Evolutionary conservation across 2,888 invertebrate genomes (phyloP), one percentile per base, ranked within the genome.

Genomic region (Copidosoma aretas): DNA sequence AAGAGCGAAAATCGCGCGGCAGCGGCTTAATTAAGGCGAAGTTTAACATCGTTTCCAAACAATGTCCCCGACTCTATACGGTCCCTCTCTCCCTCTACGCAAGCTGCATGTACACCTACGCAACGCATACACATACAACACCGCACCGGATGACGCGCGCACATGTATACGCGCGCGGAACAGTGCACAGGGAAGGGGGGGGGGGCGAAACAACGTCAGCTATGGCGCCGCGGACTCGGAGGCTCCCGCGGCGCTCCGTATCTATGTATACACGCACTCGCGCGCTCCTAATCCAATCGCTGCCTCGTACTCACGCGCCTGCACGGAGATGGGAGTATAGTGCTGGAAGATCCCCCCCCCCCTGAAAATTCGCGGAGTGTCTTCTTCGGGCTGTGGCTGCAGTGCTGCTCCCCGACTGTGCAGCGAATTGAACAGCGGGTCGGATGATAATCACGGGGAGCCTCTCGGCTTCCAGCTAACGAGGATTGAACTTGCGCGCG

Each of bases 41-140:
- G 57, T 57, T 64, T 57, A 61, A 61, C 66, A 51, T 61, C 66
- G 39, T 51, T 51, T 10, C n/a, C n/a, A 32, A 60, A 67, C 58
- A 67, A 58, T 61, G 61, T 61, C 43, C 12, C 43, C 43, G 12
- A 15, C 15, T 17, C 12, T 17, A 15, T 17, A 15, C 43, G 17
- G 10, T 41, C 41, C 14, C 41, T 41, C 41, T 41, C 41, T 41
- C 41, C 14, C 41, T 46, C 8, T 46, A 14, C 4, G 8, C 32
- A 5, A 32, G 3, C 3, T 32, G 32, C 32, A 32, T 8, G 49
- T 19, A 10, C 49, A n/a, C 4, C 49, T 15, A 5, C 49, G 4
- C 49, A 2, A 3, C 49, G 49, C 49, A n/a, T 8, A 32, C 32
- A 32, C 32, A 8, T 32, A 32, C 32, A 32, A 32, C 32, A 5